A percentile compares a stretch with the other conserved stretches of the same genome.
phyloP scores from a whole-genome alignment of 2,113 vertebrate genomes.

The Lophochroa leadbeateri region DNA sequence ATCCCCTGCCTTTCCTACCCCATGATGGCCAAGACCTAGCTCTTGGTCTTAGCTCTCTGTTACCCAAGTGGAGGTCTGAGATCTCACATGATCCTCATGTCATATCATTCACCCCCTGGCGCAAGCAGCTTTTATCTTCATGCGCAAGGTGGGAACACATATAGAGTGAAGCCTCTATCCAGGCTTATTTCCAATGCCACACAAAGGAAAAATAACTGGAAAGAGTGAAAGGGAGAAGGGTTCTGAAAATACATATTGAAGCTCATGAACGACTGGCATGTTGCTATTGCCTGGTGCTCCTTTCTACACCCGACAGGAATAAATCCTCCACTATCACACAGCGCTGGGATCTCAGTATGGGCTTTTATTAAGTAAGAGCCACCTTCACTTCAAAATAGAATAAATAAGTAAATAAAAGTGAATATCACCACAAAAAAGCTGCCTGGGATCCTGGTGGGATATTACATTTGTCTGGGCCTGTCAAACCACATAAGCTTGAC shows the following conservation, averaged over 20 bases:
- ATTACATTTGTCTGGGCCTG: not conserved
- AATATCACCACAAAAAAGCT: not conserved
- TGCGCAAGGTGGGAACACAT: not conserved
- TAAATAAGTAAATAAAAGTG: not conserved
- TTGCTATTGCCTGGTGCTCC: not conserved
- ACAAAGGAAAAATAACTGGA: not conserved
- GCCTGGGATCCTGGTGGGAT: not conserved
- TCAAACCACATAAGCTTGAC: not conserved
- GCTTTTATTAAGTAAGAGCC: not conserved
- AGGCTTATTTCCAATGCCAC: not conserved
- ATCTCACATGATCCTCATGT: fast-evolving
- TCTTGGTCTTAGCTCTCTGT: not conserved
- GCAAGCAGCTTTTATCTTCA: too few relatives aligned
- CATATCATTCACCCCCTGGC: not conserved
- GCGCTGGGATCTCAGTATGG: not conserved
- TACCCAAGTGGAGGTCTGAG: not conserved
- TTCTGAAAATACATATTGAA: not conserved
- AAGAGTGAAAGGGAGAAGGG: not conserved
- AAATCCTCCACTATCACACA: not conserved
- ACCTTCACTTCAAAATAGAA: not conserved
- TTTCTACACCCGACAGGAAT: not conserved
- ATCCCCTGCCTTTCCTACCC: not conserved
- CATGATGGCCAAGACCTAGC: not conserved
- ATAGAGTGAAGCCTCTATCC: not conserved
- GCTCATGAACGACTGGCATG: fast-evolving